Evolutionary conservation across 1,140 invertebrate genomes (phyloP), one percentile per base, ranked within the genome.

Genomic region (Andrena cerasifolii): DNA sequence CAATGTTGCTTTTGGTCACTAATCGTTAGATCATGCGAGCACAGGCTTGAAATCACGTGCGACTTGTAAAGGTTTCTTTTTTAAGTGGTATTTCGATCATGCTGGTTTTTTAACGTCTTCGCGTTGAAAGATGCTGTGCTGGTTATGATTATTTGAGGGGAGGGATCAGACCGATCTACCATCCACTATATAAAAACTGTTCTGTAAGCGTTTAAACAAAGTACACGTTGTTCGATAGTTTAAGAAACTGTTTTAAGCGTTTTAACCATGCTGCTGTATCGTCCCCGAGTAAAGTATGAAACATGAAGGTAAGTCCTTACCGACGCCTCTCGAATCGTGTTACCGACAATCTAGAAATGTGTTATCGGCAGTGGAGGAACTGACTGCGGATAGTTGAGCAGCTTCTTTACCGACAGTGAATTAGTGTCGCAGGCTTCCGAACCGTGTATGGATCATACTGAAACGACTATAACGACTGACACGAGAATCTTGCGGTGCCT

Each of bases 241-340:
- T 56, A 51, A n/a, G n/a, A n/a, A n/a, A n/a, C n/a, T n/a, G n/a
- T n/a, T n/a, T 26, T 26, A 14, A 40, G 16, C 24, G 67, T 40
- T 66, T 76, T 43, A 81, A 78, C 82, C 84, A 71, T 45, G 28
- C 71, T 80, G 62, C 49, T 63, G 79, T 84, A 79, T 56, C 77
- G 68, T 53, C n/a, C n/a, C n/a, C 79, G 0, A 31, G 10, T 24
- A 53, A 31, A 24, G 6, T 21, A 12, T 8, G 26, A 56, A 21
- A 45, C 21, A 21, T 14, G 70, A 74, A 79, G 77, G 77, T 79
- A 79, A 79, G 77, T 79, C 28, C n/a, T 56, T 49, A 47, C 56
- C 58, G 47, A 72, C 67, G 14, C 31, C 14, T 3, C 40, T 0
- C 2, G 8, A 31, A 8, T 36, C 8, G 1, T 21, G 10, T 67